These are phyloP conservation scores for Bombus consobrinus DNA, from an alignment of 1,140 invertebrate genomes.

Conservation along the genomic window DNA sequence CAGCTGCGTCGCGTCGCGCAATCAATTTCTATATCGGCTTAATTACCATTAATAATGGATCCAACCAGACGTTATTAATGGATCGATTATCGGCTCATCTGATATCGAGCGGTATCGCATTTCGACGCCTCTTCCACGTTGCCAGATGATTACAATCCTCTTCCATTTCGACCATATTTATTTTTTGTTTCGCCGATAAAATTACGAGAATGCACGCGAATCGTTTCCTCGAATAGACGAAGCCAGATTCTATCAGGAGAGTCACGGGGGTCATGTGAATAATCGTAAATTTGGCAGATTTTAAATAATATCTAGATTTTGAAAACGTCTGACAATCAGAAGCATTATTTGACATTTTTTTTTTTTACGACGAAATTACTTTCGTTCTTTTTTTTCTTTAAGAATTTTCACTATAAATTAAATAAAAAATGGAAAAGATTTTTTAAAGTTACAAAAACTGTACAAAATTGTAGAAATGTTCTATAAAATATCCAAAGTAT, in stretches of 20 bases:
- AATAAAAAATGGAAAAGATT: too few species aligned
- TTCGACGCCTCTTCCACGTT: slow-evolving; percentile 5
- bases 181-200: not conserved
- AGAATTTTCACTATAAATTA: too few species aligned
- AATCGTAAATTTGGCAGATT: not conserved
- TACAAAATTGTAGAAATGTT: too few species aligned
- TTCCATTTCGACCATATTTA: not conserved
- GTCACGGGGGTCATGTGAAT: not conserved
- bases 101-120: slow-evolving; percentile 16
- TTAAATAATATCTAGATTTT: not conserved
- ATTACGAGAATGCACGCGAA: slow-evolving; percentile 2
- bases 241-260: not conserved
- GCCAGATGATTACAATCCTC: not conserved
- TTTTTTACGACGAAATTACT: too few species aligned
- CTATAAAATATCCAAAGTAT: too few species aligned
- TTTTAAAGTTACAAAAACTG: too few species aligned
- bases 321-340: not conserved
- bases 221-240: not conserved
- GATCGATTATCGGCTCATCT: slow-evolving; percentile 52
- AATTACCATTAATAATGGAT: slow-evolving; percentile 63
- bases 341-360: not conserved
- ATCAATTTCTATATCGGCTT: slow-evolving; percentile 62
- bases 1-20: slow-evolving; percentile 39
- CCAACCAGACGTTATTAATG: slow-evolving; percentile 50
- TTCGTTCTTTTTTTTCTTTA: not conserved